Conservation (phyloP, 2,888 invertebrate genomes). For the Augochlorella aurata region DNA sequence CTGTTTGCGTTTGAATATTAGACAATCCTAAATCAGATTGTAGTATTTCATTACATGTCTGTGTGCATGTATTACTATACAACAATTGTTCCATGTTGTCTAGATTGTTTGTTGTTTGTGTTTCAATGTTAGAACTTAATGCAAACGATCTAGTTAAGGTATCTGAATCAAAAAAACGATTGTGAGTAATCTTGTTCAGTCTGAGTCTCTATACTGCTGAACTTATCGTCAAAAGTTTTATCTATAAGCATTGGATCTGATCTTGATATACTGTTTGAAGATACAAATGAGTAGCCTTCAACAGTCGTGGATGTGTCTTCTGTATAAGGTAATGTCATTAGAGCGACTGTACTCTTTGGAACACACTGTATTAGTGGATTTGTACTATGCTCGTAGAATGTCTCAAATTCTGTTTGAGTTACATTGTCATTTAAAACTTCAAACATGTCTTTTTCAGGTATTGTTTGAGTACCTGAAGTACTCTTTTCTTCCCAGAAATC, state of each 20-base stretch:
- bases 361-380: constrained; percentile 65
- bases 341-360: constrained; percentile 65
- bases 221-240: constrained; percentile 74
- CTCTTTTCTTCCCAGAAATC: constrained; percentile 80
- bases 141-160: constrained; percentile 75
- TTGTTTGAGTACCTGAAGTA: constrained; percentile 80
- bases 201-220: constrained; percentile 80
- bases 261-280: constrained; percentile 65
- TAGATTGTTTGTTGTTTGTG: constrained; percentile 84
- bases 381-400: constrained; percentile 67
- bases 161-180: constrained; percentile 76
- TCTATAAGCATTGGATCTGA: constrained; percentile 79
- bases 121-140: constrained; percentile 84
- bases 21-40: constrained; percentile 84
- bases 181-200: constrained; percentile 77
- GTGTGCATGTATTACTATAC: constrained; percentile 83
- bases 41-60: constrained; percentile 84
- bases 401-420: constrained; percentile 74
- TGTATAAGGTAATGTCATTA: constrained; percentile 66
- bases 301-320: constrained; percentile 62
- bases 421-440: constrained; percentile 74
- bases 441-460: constrained; percentile 76
- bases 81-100: constrained; percentile 80
- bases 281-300: constrained; percentile 65
- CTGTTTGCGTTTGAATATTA: constrained; percentile 87